Evolutionary conservation across 2,113 vertebrate genomes (phyloP).

Genomic region (Pao palembangensis): DNA sequence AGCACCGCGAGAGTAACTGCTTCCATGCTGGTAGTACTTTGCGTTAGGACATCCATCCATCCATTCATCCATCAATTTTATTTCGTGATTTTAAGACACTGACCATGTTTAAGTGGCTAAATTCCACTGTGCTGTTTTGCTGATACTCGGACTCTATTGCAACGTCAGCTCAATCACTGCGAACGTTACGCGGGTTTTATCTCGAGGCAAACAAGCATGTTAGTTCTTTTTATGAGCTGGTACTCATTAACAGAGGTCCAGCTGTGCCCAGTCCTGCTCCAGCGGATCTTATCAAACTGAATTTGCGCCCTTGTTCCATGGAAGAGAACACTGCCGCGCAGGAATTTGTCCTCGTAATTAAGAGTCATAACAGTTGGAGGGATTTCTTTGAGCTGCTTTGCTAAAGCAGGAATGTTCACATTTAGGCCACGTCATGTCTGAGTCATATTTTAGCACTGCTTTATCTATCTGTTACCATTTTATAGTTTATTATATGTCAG

Average conservation of each 20-base stretch:
- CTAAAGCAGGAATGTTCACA: neutral
- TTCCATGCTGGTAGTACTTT: too few species aligned
- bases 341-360: slow-evolving; percentile 14
- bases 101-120: too few species aligned
- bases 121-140: neutral
- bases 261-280: slow-evolving; percentile 35
- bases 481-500: slow-evolving; percentile 7
- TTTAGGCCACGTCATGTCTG: neutral
- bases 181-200: neutral
- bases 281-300: slow-evolving; percentile 39
- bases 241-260: slow-evolving; percentile 41
- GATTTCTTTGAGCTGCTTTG: slow-evolving; percentile 11
- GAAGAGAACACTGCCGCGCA: slow-evolving; percentile 2
- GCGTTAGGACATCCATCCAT: too few species aligned
- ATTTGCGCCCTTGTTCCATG: slow-evolving; percentile 13
- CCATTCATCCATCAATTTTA: too few species aligned
- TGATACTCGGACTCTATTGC: neutral
- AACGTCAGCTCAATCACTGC: too few species aligned
- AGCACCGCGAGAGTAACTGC: too few species aligned
- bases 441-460: slow-evolving; percentile 6
- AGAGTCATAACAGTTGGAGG: slow-evolving; percentile 32
- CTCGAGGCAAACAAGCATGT: neutral
- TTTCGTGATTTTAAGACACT: too few species aligned
- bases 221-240: slow-evolving; percentile 2
- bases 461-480: slow-evolving; percentile 35